phyloP scores from a whole-genome alignment of 2,888 invertebrate genomes.

The Parelbella ahira region DNA sequence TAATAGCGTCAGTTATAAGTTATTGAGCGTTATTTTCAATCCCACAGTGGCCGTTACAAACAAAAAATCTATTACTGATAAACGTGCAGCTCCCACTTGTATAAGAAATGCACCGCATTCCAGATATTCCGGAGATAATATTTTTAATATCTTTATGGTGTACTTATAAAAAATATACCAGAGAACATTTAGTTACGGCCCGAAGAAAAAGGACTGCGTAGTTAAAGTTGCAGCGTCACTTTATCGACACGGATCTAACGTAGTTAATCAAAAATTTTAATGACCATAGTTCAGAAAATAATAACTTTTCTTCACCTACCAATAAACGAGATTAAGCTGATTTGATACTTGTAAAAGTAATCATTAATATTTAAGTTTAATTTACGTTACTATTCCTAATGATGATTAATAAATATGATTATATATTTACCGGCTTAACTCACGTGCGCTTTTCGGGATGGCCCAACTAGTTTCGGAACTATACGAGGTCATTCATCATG shows the following conservation, averaged over 20 bases:
- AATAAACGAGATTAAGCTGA: slow-evolving; percentile 35
- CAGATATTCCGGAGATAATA: slow-evolving; percentile 56
- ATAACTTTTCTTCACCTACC: slow-evolving; percentile 71
- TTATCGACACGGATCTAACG: slow-evolving; percentile 77
- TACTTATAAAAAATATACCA: slow-evolving; percentile 51
- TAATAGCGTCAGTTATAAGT: too few species aligned
- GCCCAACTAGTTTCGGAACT: too few species aligned
- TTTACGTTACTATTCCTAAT: too few species aligned
- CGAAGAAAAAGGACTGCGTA: slow-evolving; percentile 65
- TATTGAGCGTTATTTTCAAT: too few species aligned
- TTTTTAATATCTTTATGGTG: slow-evolving; percentile 60
- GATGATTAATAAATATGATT: too few species aligned
- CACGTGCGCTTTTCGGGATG: too few species aligned
- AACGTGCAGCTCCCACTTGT: slow-evolving; percentile 17
- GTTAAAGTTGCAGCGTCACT: slow-evolving; percentile 68
- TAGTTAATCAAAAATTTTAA: slow-evolving; percentile 80
- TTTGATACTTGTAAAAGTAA: slow-evolving; percentile 69
- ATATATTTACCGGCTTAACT: too few species aligned
- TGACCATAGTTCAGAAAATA: slow-evolving; percentile 80
- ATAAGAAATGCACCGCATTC: slow-evolving; percentile 43
- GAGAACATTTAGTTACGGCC: slow-evolving; percentile 72
- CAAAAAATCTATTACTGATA: slow-evolving; percentile 21
- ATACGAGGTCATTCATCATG: too few species aligned
- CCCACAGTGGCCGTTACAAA: too few species aligned
- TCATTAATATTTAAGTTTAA: too few species aligned